These are phyloP conservation scores for Alouatta palliata DNA, from an alignment of 2,113 vertebrate genomes.

Conservation along the genomic window DNA sequence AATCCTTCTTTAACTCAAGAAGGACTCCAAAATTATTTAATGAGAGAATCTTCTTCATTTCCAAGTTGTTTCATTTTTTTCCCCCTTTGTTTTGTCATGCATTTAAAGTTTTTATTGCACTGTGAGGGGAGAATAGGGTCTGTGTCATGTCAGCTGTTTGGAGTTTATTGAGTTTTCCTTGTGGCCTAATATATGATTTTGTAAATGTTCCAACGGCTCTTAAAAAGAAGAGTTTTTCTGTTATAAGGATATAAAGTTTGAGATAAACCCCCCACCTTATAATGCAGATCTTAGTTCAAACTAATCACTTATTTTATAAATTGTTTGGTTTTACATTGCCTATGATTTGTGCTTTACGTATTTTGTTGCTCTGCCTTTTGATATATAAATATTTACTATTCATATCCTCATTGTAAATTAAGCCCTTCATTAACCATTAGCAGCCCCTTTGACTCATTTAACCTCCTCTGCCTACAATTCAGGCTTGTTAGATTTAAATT, in stretches of 20 bases:
- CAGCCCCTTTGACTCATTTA: background rate
- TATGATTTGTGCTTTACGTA: background rate
- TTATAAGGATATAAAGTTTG: background rate
- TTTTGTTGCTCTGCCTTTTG: background rate
- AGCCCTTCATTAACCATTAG: background rate
- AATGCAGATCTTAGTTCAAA: background rate
- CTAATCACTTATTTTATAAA: background rate
- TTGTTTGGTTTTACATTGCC: background rate
- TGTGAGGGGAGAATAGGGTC: background rate
- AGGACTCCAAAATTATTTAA: background rate
- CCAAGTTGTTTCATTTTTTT: background rate
- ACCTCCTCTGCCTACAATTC: background rate
- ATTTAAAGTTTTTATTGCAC: background rate
- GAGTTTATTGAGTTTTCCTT: slow-evolving; percentile 40
- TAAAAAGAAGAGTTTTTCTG: slow-evolving; percentile 6
- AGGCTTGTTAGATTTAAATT: background rate
- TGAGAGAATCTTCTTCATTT: slow-evolving; percentile 1
- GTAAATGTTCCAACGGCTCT: slow-evolving; percentile 6
- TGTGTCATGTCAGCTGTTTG: slow-evolving; percentile 31
- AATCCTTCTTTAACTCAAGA: background rate
- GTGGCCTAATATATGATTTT: slow-evolving; percentile 6
- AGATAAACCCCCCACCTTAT: background rate
- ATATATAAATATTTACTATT: background rate
- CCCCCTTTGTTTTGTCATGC: background rate
- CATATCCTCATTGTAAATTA: background rate